Conservation (phyloP, 2,113 vertebrate species). For the Semicossyphus pulcher region DNA sequence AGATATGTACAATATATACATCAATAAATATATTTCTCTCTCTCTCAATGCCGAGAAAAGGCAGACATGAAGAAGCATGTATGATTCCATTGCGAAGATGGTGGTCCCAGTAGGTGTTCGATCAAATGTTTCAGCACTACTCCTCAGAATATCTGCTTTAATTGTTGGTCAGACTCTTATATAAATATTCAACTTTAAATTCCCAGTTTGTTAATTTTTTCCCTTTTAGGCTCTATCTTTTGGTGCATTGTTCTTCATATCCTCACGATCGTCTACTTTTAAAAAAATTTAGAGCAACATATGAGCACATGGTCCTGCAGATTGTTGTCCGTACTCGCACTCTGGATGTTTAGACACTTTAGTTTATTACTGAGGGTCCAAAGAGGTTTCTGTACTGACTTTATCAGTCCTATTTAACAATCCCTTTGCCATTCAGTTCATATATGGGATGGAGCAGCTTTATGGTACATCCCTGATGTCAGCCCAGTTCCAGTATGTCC, state of each 20-base stretch:
- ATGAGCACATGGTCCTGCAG: neutral
- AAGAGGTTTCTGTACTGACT: neutral
- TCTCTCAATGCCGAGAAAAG: conserved; percentile 35
- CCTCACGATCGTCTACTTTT: neutral
- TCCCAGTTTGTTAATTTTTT: neutral
- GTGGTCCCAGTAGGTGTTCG: conserved; percentile 5
- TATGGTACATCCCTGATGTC: conserved; percentile 89
- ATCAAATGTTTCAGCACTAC: neutral
- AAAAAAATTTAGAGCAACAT: neutral
- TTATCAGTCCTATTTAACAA: neutral
- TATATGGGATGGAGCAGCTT: conserved; percentile 89
- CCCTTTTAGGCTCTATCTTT: conserved; percentile 6
- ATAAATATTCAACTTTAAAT: conserved; percentile 7
- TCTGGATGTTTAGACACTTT: neutral
- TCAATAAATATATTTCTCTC: conserved; percentile 69
- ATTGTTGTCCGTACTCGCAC: neutral
- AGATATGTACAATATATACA: conserved; percentile 71
- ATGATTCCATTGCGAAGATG: neutral
- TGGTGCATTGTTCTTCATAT: neutral
- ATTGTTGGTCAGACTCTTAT: neutral
- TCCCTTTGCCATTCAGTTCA: conserved; percentile 11
- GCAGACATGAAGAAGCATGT: neutral
- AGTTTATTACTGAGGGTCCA: neutral
- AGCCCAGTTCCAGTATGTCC: conserved; percentile 84
- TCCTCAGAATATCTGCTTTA: no score